These are phyloP conservation scores for Sinhomidia bicolor DNA, from an alignment of 2,888 invertebrate genomes.

Conservation along the genomic window DNA sequence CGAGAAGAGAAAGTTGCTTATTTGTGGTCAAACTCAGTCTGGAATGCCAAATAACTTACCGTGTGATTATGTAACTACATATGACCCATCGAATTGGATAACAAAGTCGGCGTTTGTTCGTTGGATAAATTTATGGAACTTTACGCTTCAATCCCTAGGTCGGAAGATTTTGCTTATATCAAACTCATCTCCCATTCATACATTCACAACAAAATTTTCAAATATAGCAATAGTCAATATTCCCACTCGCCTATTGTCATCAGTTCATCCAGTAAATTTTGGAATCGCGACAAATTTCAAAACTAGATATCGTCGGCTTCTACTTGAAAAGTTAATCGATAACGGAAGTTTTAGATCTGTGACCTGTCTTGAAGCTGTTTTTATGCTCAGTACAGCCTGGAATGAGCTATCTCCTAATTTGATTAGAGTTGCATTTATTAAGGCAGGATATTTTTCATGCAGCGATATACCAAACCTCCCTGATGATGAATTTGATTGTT, in stretches of 20 bases:
- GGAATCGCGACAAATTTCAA: conserved; percentile 39
- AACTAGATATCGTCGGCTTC: conserved; percentile 42
- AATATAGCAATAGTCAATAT: conserved; percentile 47
- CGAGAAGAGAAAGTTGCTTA: conserved; percentile 37
- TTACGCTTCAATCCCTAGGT: neutral
- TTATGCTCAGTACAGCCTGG: conserved; percentile 50
- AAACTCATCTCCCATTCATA: conserved; percentile 40
- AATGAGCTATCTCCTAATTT: conserved; percentile 45
- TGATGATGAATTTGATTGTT: conserved; percentile 41
- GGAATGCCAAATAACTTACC: conserved; percentile 43
- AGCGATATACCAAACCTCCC: neutral
- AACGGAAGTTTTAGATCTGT: neutral
- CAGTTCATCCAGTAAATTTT: conserved; percentile 34
- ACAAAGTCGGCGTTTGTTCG: conserved; percentile 22
- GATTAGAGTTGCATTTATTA: conserved; percentile 9
- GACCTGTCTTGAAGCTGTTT: conserved; percentile 14
- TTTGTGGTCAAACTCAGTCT: neutral
- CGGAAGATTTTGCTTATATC: conserved; percentile 36
- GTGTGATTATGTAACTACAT: conserved; percentile 12
- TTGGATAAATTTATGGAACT: conserved; percentile 46
- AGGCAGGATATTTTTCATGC: conserved; percentile 33
- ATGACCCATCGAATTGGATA: conserved; percentile 53
- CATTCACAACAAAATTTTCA: neutral
- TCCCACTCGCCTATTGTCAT: conserved; percentile 6
- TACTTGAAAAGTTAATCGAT: conserved; percentile 34